Base-by-base conservation (phyloP, 30 jellyfish, hydroid and myxozoan species). In the Aurelia aurita complex sp. Pacific region DNA sequence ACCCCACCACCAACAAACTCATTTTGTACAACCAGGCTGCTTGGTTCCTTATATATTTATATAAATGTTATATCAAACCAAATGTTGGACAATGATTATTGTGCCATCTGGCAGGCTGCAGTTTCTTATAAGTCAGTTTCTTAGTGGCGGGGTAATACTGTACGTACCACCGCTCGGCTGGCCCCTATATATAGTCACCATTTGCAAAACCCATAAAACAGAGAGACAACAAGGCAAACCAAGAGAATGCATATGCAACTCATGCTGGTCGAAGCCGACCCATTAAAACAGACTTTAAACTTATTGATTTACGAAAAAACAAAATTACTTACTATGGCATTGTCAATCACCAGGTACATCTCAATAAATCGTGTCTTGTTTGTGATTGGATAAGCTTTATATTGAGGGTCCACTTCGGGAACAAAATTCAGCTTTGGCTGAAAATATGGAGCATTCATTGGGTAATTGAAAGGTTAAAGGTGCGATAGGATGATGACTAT, bases 381-480 rank as follows among this genome's bases (percentile, higher is more conserved):
- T 50, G 89, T 79, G 2, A 87, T 78, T 18, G 89, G 88, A 61
- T 94, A 94, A 33, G 65, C 78, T 29, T 73, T 61, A 68, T 94
- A 94, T 80, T 80, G 96, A 1, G 90, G 95, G 51, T 94, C 97
- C 18, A 94, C 96, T 6, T 68, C 93, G n/a, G 93, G 93, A 16
- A 84, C 73, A 17, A 79, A 67, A 54, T 67, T 29, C 15, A 17
- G 3, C 12, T 7, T 19, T 57, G 42, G 19, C 38, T 7, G 74
- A 67, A 43, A 71, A 55, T 17, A 46, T 46, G 14, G 14, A 46
- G 8, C 12, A 46, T 46, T 46, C 57, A 46, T 9, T 7, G 6
- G 1, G 13, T 46, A 46, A 5, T 46, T 1, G 14, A 46, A 9
- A 7, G 2, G 8, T 14, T 46, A 1, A 46, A 46, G 12, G 13